A percentile compares a stretch with the other conserved stretches of the same genome.
These are phyloP conservation scores for Drosophila histrio DNA, from an alignment of 2,888 invertebrate species.

Conservation along the genomic window DNA sequence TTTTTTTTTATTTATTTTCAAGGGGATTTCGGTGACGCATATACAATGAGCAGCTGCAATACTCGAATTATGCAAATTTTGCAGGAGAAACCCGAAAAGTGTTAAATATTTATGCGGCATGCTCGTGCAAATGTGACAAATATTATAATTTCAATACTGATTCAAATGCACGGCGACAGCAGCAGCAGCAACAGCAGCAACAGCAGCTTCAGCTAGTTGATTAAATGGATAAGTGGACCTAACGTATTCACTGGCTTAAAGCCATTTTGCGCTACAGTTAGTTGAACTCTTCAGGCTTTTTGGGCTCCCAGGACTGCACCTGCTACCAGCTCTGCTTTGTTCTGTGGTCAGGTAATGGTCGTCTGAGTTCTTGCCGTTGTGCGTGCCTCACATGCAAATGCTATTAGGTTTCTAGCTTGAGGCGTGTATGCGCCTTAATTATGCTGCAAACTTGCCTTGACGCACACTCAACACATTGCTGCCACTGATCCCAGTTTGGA, in stretches of 20 bases:
- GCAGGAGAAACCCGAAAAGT: constrained; percentile 18
- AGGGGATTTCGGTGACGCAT: constrained; percentile 31
- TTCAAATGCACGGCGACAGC: constrained; percentile 22
- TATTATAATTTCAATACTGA: constrained; percentile 41
- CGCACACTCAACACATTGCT: constrained; percentile 3
- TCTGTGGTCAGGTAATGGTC: constrained; percentile 36
- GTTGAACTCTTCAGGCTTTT: background rate
- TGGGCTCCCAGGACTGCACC: background rate
- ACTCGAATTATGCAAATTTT: constrained; percentile 34
- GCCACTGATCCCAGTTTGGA: constrained; percentile 12
- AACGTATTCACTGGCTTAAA: constrained; percentile 15
- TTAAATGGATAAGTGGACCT: constrained; percentile 49
- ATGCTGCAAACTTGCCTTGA: constrained; percentile 66
- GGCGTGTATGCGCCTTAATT: constrained; percentile 69
- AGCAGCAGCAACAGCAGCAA: background rate
- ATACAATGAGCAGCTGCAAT: constrained; percentile 52
- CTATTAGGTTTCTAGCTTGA: constrained; percentile 42
- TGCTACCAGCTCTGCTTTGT: constrained; percentile 2
- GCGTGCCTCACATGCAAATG: constrained; percentile 74
- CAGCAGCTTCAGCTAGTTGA: constrained; percentile 35
- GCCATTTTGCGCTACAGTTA: background rate
- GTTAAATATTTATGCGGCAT: constrained; percentile 43
- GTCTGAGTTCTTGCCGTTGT: constrained; percentile 39
- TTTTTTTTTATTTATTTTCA: constrained; percentile 11
- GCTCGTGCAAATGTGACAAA: constrained; percentile 43